These are phyloP conservation scores for Etia nguti DNA, from an alignment of 2,113 vertebrate genomes.

Conservation along the genomic window DNA sequence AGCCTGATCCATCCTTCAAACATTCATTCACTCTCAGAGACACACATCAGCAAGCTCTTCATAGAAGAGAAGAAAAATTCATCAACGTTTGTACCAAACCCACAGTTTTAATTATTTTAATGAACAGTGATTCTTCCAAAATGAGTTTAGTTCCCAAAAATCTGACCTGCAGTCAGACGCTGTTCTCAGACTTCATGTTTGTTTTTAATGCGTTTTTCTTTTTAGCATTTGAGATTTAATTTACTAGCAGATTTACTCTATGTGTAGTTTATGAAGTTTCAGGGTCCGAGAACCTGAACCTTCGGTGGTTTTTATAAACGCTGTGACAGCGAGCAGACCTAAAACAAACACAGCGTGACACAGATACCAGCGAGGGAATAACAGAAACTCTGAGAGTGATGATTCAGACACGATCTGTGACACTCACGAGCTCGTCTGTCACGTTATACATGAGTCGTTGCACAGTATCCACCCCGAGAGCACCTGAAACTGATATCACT, in stretches of 20 bases:
- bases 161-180: background rate
- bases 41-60: background rate
- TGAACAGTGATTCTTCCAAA: background rate
- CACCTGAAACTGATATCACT: background rate
- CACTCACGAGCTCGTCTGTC: background rate
- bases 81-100: background rate
- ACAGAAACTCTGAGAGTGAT: background rate
- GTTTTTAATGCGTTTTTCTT: accelerated
- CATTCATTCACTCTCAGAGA: background rate
- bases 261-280: background rate
- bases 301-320: background rate
- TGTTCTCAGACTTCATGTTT: accelerated
- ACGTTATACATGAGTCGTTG: background rate
- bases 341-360: background rate
- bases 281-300: background rate
- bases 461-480: background rate
- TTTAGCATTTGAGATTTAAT: background rate
- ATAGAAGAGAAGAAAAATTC: background rate
- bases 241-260: background rate
- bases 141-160: background rate
- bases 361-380: background rate
- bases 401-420: background rate
- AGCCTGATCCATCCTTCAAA: background rate
- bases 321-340: background rate
- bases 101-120: background rate